phyloP scores from a whole-genome alignment of 2,113 vertebrate genomes.

The Ornithorhynchus anatinus region DNA sequence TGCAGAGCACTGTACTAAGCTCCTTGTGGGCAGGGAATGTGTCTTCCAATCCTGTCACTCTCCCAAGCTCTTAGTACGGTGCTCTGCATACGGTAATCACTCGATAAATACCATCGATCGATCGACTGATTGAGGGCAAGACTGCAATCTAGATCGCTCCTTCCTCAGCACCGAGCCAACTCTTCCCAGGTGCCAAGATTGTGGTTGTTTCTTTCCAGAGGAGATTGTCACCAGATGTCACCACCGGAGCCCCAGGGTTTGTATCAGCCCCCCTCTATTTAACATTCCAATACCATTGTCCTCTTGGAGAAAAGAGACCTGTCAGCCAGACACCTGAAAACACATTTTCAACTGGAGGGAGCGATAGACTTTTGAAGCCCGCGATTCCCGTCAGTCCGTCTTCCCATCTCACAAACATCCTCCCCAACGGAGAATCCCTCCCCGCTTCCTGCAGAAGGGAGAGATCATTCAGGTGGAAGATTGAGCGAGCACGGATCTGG shows the following conservation, averaged over 20 bases:
- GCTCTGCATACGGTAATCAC: too few relatives aligned
- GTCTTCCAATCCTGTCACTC: too few relatives aligned
- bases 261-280: background rate
- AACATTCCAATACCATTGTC: slow-evolving; percentile 38
- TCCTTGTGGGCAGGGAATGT: too few relatives aligned
- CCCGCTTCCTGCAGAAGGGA: background rate
- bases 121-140: too few relatives aligned
- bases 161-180: background rate
- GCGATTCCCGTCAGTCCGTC: slow-evolving; percentile 48
- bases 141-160: background rate
- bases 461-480: background rate
- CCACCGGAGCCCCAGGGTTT: background rate
- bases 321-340: slow-evolving; percentile 74
- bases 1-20: too few relatives aligned
- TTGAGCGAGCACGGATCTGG: too few relatives aligned
- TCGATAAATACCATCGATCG: too few relatives aligned
- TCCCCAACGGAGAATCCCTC: slow-evolving; percentile 61
- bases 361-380: slow-evolving; percentile 64
- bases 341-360: slow-evolving; percentile 72
- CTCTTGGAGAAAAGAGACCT: slow-evolving; percentile 60
- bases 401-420: slow-evolving; percentile 55
- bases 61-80: too few relatives aligned
- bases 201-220: background rate
- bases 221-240: background rate
- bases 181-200: rapidly evolving